phyloP scores from a whole-genome alignment of 2,113 vertebrate genomes.

The Camelus dromedarius region DNA sequence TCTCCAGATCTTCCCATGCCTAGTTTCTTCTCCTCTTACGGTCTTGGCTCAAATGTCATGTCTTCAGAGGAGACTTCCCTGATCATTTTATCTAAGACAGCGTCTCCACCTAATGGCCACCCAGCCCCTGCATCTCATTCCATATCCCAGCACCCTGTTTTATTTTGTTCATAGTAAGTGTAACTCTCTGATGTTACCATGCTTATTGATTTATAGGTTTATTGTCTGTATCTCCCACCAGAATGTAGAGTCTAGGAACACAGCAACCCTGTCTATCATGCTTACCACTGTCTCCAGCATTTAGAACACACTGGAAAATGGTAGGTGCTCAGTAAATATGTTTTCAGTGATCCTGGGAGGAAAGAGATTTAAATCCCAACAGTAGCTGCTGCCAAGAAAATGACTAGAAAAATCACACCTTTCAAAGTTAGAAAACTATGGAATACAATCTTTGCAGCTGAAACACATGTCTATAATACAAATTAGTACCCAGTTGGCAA shows the following conservation, averaged over 20 bases:
- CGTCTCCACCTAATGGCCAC: neutral
- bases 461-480: neutral
- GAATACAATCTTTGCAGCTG: neutral
- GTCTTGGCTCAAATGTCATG: neutral
- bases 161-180: neutral
- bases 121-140: neutral
- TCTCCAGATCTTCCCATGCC: neutral
- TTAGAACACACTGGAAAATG: constrained; percentile 30
- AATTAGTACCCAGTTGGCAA: neutral
- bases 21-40: neutral
- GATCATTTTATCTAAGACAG: neutral
- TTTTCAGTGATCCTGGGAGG: neutral
- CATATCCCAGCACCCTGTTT: neutral
- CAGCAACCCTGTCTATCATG: neutral
- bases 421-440: constrained; percentile 19
- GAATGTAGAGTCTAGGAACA: neutral
- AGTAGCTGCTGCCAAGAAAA: constrained; percentile 40
- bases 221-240: neutral
- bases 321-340: neutral
- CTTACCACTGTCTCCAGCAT: neutral
- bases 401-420: neutral
- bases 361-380: constrained; percentile 19
- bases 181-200: neutral
- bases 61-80: neutral
- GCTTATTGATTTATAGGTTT: neutral